Evolutionary conservation across 1,140 invertebrate genomes (phyloP).

Genomic region (Teleopsis dalmanni): DNA sequence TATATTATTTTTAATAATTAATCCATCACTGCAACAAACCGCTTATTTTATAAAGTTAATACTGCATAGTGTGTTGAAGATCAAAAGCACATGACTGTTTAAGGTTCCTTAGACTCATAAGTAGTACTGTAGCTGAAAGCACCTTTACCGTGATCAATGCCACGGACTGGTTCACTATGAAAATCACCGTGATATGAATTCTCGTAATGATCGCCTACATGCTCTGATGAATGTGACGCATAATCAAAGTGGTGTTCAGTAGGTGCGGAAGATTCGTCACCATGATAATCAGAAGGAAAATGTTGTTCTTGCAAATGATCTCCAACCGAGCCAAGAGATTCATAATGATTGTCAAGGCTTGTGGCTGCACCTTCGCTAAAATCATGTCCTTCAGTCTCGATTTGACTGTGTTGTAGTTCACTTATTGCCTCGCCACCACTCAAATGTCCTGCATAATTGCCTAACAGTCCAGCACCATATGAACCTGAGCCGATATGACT

Average conservation of each 20-base stretch:
- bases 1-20: too few relatives aligned
- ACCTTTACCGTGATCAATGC: constrained; percentile 38
- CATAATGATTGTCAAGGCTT: background rate
- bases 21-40: too few relatives aligned
- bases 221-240: constrained; percentile 4
- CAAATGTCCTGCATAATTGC: constrained; percentile 25
- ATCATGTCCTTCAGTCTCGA: constrained; percentile 5
- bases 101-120: constrained; percentile 39
- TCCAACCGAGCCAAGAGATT: constrained; percentile 21
- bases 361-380: constrained; percentile 5
- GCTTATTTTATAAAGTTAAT: too few relatives aligned
- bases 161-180: constrained; percentile 27
- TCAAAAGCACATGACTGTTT: too few relatives aligned
- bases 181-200: constrained; percentile 4
- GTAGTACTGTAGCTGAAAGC: constrained; percentile 38
- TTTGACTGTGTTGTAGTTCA: constrained; percentile 16
- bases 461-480: constrained; percentile 24
- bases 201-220: constrained; percentile 1
- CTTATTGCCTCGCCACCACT: constrained; percentile 26
- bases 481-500: constrained; percentile 12
- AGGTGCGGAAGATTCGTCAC: background rate
- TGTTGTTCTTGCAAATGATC: constrained; percentile 27
- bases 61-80: too few relatives aligned
- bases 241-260: constrained; percentile 5
- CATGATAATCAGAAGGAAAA: constrained; percentile 29